A percentile compares a stretch with the other conserved stretches of the same genome.
These are phyloP conservation scores for Tenthredo livida DNA, from an alignment of 2,888 invertebrate genomes.

Conservation along the genomic window DNA sequence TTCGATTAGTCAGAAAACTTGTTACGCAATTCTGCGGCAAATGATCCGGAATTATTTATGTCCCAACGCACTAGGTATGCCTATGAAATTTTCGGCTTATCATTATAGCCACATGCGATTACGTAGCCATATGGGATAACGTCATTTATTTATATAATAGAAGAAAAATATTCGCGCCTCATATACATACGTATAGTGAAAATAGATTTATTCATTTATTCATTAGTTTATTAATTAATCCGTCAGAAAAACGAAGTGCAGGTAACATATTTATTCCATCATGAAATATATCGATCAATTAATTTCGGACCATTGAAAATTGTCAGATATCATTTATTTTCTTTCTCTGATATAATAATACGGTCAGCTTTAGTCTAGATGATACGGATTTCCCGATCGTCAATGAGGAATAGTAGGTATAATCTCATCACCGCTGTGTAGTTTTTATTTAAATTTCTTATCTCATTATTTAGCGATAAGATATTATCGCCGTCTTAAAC, in stretches of 20 bases:
- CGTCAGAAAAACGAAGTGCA: not conserved
- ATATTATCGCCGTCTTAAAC: not conserved
- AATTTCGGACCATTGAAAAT: too few relatives aligned
- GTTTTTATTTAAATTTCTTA: too few relatives aligned
- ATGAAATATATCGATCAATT: not conserved
- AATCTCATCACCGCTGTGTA: too few relatives aligned
- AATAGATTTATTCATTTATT: not conserved
- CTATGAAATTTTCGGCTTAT: conserved; percentile 9
- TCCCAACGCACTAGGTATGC: not conserved
- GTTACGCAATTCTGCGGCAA: not conserved
- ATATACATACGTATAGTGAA: not conserved
- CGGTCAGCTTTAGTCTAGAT: too few relatives aligned
- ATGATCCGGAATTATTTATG: not conserved
- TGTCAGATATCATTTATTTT: too few relatives aligned
- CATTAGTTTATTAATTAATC: not conserved
- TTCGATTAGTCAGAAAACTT: not conserved
- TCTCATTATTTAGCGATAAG: not conserved
- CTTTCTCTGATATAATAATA: too few relatives aligned
- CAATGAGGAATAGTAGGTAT: too few relatives aligned
- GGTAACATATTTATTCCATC: not conserved
- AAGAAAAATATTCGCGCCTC: not conserved
- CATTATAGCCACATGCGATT: not conserved
- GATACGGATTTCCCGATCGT: too few relatives aligned
- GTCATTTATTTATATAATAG: not conserved
- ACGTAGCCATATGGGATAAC: not conserved